Conservation (phyloP, 1,140 invertebrate species). For the Paralvinella palmiformis region DNA sequence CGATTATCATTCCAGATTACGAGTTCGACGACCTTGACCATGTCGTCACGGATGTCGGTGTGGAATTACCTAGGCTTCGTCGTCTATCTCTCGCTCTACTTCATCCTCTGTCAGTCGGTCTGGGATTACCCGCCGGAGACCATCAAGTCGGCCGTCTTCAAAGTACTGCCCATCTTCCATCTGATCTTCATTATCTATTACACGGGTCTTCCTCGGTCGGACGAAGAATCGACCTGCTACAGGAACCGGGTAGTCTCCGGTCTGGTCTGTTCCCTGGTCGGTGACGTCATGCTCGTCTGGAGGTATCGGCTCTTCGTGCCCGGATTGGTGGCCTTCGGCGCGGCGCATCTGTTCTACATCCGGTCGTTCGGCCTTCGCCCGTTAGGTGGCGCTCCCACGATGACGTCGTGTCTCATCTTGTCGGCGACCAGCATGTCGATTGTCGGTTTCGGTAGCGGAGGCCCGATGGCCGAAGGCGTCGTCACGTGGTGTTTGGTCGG, state of each 20-base stretch:
- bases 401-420: not conserved
- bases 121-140: not conserved
- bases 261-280: not conserved
- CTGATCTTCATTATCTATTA: not conserved
- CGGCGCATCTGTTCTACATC: not conserved
- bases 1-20: no score
- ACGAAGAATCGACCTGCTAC: not conserved
- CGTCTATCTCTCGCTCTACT: not conserved
- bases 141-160: not conserved
- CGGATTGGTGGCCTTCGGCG: not conserved
- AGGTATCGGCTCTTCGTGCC: not conserved
- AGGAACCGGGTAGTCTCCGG: not conserved
- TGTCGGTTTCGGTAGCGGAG: not conserved
- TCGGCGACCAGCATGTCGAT: no score
- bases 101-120: not conserved
- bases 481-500: not conserved
- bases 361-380: not conserved
- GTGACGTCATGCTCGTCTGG: not conserved
- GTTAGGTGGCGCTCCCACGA: not conserved
- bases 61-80: not conserved
- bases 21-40: no score
- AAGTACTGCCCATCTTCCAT: not conserved
- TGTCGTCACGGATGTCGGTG: no score
- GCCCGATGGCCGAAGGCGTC: not conserved
- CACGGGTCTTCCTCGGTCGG: no score